Conservation (phyloP, 2,797 vertebrate genomes). For the Lepilemur septentrionalis region DNA sequence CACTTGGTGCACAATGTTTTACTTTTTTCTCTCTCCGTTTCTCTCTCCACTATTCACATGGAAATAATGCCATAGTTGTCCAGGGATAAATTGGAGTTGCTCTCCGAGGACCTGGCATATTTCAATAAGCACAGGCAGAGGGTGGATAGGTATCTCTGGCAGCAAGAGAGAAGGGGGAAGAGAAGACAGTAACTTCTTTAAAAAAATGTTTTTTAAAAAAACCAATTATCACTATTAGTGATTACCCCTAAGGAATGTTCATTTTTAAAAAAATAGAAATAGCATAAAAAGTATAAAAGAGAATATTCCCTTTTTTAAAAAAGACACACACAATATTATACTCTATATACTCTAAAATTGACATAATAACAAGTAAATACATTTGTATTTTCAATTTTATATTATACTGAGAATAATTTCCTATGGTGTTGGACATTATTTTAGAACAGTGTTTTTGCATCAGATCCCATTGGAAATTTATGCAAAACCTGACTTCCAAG, state of each 20-base stretch:
- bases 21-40: constrained; percentile 53
- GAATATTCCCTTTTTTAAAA: neutral
- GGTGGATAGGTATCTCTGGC: constrained; percentile 16
- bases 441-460: neutral
- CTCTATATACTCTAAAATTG: neutral
- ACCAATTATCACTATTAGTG: neutral
- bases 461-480: neutral
- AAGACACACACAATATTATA: neutral
- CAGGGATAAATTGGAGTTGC: constrained; percentile 30
- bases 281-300: neutral
- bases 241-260: neutral
- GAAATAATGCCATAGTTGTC: constrained; percentile 61
- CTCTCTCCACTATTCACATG: constrained; percentile 48
- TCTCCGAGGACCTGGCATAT: constrained; percentile 60
- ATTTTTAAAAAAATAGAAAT: constrained; percentile 19
- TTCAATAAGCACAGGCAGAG: constrained; percentile 1
- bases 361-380: neutral
- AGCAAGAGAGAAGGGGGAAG: neutral
- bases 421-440: neutral
- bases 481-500: neutral
- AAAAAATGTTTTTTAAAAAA: neutral
- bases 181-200: neutral
- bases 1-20: constrained; percentile 46
- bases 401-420: neutral
- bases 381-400: neutral